Base-by-base conservation (phyloP, 2,888 invertebrate species). In the Thalpophila matura region DNA sequence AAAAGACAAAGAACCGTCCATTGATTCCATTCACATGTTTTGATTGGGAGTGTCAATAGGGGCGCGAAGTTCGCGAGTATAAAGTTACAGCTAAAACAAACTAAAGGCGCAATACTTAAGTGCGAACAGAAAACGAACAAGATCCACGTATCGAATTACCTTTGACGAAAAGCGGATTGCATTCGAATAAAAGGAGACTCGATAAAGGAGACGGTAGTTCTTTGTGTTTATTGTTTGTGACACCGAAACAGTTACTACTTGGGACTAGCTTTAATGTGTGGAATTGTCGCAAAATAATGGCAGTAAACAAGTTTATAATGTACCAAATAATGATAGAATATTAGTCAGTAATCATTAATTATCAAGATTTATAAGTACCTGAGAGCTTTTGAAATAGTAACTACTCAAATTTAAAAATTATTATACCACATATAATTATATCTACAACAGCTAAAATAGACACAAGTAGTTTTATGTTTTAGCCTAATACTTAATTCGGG, bases 31-130 rank as follows among this genome's bases (percentile, higher is more conserved):
- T 75, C 67, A 85, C 84, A 86, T 94, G 92, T 95, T 95, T 91
- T 95, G 94, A 93, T 90, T 88, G 86, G 86, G 91, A 91, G 91
- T 92, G 94, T 93, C 94, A 94, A 95, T 94, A 93, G 89, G 90
- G 91, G 91, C 89, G 90, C 90, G 89, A 90, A 88, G 86, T 81
- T 84, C 83, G 83, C 81, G 84, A 82, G 92, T 91, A 84, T 95
- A 86, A 85, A 83, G 88, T 95, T 94, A 93, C 94, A 83, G 78
- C 84, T 86, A 90, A 92, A 91, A 89, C 88, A 91, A 89, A 92
- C 89, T 91, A 89, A 91, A 93, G 90, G 93, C 91, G 88, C 91
- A 92, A 85, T 86, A 80, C 89, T 88, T 91, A 91, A 94, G 94
- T 93, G 93, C 91, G 89, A 94, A 92, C 89, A 93, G 90, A 94